Base-by-base conservation (phyloP, 2,888 invertebrate genomes). In the Ophion slaviceki region DNA sequence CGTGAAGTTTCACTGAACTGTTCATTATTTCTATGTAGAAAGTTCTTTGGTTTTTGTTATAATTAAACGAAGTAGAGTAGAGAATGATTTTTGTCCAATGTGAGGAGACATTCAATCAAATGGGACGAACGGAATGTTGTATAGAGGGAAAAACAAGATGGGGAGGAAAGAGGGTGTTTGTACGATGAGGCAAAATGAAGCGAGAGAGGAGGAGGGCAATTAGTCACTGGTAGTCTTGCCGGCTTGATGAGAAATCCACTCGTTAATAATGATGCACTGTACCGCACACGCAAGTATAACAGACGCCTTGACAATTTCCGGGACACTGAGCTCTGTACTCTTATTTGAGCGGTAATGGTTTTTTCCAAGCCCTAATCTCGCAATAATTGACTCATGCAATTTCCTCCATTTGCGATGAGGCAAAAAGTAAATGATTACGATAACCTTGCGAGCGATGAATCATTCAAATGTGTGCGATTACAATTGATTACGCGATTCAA, bases 201-300 rank as follows among this genome's bases (percentile, higher is more conserved):
- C n/a, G 61, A 28, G 62, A 57, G 20, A 64, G 40, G 59, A 62
- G 81, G 84, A 82, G 80, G 86, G 90, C 91, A 92, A 92, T 92
- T 92, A 92, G 90, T 91, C 89, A 72, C 76, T 62, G 59, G 59
- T 70, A 36, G 71, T 67, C 24, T 74, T 59, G 80, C 59, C 68
- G 11, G 57, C 53, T 61, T 20, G 17, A 89, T 89, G 90, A 90
- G 89, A 90, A 89, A 90, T 88, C 90, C 90, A 88, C 87, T 87
- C 86, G 88, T 89, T 68, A 79, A 82, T 85, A 86, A 86, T 82
- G 82, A 86, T 76, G 45, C 80, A 74, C 72, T 67, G 71, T 72
- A 57, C 81, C 75, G 75, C 82, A 61, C 80, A 80, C 67, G 72
- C 47, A 14, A 57, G 74, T 85, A 68, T 20, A 85, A 40, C 72